These are phyloP conservation scores for Whitmania pigra DNA, from an alignment of 1,140 invertebrate genomes.

Conservation along the genomic window DNA sequence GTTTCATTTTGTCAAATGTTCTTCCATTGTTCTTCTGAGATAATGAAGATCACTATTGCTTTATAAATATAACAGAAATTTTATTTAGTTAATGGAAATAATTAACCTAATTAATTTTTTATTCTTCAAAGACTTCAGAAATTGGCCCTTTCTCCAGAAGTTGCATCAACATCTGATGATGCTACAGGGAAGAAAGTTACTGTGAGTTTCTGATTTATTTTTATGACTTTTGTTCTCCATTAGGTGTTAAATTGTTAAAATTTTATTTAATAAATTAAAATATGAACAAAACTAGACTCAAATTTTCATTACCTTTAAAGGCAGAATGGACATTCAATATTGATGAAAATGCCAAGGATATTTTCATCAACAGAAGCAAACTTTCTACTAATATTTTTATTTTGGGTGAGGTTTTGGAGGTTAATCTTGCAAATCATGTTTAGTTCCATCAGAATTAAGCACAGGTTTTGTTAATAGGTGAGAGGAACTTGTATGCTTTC, in stretches of 20 bases:
- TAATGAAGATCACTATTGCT: too few species aligned
- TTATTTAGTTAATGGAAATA: too few species aligned
- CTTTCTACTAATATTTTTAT: background rate
- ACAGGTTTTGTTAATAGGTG: conserved; percentile 33
- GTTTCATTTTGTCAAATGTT: too few species aligned
- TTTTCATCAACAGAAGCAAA: conserved; percentile 27
- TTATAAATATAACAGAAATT: too few species aligned
- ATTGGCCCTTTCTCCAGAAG: too few species aligned
- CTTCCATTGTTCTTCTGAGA: too few species aligned
- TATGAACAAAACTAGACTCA: background rate
- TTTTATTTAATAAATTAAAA: background rate
- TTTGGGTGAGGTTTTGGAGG: background rate
- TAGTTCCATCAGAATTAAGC: background rate
- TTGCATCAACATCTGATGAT: too few species aligned
- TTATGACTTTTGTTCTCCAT: background rate
- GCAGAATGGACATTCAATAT: conserved; percentile 64
- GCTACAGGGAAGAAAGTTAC: background rate
- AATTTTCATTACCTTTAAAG: conserved; percentile 28
- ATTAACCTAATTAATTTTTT: too few species aligned
- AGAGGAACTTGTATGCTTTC: conserved; percentile 59
- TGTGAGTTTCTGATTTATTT: background rate
- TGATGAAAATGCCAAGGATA: conserved; percentile 54
- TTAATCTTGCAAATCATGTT: background rate
- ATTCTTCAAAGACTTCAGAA: too few species aligned
- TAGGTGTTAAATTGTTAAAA: background rate